phyloP scores from a whole-genome alignment of 2,888 invertebrate species.

The Brachypterus glaber region DNA sequence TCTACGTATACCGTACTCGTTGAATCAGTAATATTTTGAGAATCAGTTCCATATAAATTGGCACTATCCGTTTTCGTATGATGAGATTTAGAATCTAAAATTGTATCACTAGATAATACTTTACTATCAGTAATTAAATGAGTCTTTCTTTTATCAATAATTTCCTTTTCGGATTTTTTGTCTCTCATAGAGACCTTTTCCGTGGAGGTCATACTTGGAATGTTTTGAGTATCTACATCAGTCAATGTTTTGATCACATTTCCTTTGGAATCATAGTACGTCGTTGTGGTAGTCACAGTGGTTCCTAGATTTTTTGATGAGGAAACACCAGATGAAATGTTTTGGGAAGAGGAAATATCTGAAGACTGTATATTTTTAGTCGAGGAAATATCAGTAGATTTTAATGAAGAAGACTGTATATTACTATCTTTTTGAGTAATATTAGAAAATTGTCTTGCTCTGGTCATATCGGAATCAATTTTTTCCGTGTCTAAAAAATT shows the following conservation, averaged over 20 bases:
- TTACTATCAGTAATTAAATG: slow-evolving; percentile 8
- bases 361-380: too few species aligned
- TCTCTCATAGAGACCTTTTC: not conserved
- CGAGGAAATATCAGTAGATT: too few species aligned
- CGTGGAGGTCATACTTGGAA: slow-evolving; percentile 13
- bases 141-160: slow-evolving; percentile 13
- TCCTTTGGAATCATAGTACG: slow-evolving; percentile 38
- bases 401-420: slow-evolving; percentile 7
- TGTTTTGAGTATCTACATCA: slow-evolving; percentile 27
- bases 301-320: slow-evolving; percentile 19
- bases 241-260: slow-evolving; percentile 35
- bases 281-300: slow-evolving; percentile 32
- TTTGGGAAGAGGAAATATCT: too few species aligned
- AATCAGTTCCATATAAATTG: not conserved
- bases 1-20: slow-evolving; percentile 12
- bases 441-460: too few species aligned
- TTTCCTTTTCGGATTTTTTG: not conserved
- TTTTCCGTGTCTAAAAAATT: slow-evolving; percentile 21
- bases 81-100: too few species aligned
- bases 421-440: slow-evolving; percentile 4
- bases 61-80: not conserved
- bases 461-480: slow-evolving; percentile 15
- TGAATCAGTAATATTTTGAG: slow-evolving; percentile 4
- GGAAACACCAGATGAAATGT: too few species aligned
- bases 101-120: too few species aligned